Evolutionary conservation across 30 jellyfish, hydroid and myxozoan species (phyloP).

Genomic region (Pelagia noctiluca): DNA sequence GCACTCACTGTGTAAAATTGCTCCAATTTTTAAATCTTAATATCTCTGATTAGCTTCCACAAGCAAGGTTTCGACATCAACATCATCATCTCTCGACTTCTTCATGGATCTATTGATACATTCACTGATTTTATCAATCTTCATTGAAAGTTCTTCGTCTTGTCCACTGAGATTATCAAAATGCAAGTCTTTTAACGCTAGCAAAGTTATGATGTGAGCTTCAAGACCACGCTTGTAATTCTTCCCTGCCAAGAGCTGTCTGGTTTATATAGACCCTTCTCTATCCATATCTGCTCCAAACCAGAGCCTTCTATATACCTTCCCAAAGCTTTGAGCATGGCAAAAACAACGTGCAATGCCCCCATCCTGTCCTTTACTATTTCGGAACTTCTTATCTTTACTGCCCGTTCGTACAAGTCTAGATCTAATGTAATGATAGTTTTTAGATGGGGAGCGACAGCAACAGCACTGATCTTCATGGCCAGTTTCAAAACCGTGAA

Average conservation of each 20-base stretch:
- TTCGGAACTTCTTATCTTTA: constrained; percentile 29
- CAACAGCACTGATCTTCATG: constrained; percentile 16
- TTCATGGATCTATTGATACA: constrained; percentile 1
- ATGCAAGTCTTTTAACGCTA: constrained; percentile 46
- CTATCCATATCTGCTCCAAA: constrained; percentile 42
- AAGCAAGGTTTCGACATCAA: constrained; percentile 43
- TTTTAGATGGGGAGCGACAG: not conserved
- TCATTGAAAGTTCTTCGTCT: constrained; percentile 32
- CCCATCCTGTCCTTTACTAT: constrained; percentile 22
- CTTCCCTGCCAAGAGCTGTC: constrained; percentile 33
- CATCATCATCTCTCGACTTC: constrained; percentile 38
- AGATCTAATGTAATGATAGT: constrained; percentile 32
- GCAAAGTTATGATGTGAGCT: constrained; percentile 63
- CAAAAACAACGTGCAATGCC: constrained; percentile 32
- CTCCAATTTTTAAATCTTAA: constrained; percentile 32
- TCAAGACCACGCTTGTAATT: constrained; percentile 50
- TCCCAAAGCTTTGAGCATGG: constrained; percentile 31
- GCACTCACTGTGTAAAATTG: too few species aligned
- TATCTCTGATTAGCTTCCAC: constrained; percentile 36
- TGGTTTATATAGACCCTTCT: constrained; percentile 37
- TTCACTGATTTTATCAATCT: constrained; percentile 17
- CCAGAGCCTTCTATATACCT: constrained; percentile 60
- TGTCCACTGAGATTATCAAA: constrained; percentile 46
- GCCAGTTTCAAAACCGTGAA: constrained; percentile 18
- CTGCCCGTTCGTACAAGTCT: constrained; percentile 52